phyloP scores from a whole-genome alignment of 2,888 invertebrate genomes.

The Eristalis tenax region DNA sequence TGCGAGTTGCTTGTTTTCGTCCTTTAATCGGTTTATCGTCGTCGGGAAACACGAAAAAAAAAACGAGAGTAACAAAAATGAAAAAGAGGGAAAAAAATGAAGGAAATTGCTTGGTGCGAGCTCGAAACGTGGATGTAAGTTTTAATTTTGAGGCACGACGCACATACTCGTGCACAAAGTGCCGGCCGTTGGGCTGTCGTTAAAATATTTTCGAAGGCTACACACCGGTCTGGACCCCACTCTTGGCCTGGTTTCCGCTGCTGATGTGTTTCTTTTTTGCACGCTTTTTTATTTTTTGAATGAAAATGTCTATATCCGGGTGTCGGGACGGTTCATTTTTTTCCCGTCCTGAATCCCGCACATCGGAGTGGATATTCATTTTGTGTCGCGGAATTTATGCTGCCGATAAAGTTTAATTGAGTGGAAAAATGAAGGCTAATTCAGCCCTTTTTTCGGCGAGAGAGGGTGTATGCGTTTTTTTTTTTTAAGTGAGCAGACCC shows the following conservation, averaged over 20 bases:
- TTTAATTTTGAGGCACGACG: conserved; percentile 18
- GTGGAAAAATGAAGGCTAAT: conserved; percentile 76
- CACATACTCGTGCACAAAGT: not conserved
- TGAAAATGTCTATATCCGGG: conserved; percentile 19
- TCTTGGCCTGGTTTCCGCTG: not conserved
- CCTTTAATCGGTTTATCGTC: conserved; percentile 53
- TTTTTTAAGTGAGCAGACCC: not conserved
- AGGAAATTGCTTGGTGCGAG: conserved; percentile 27
- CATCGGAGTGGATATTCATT: conserved; percentile 49
- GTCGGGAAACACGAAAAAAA: conserved; percentile 26
- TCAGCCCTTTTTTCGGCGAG: conserved; percentile 36
- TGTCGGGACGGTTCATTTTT: not conserved
- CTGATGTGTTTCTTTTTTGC: not conserved
- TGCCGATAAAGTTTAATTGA: conserved; percentile 80
- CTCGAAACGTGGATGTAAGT: conserved; percentile 6
- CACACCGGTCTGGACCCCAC: not conserved
- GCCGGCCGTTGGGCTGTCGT: not conserved
- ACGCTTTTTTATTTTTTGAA: not conserved
- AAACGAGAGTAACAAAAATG: not conserved
- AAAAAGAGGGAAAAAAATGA: not conserved
- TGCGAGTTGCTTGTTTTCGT: conserved; percentile 5
- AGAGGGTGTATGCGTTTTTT: not conserved
- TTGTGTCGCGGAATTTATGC: conserved; percentile 76
- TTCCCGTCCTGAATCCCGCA: conserved; percentile 14
- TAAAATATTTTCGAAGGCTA: not conserved